Percentiles rank a stretch among this genome's conserved stretches.
These are phyloP conservation scores for Pantherophis alleghaniensis DNA, from an alignment of 2,797 vertebrate species.

Conservation along the genomic window DNA sequence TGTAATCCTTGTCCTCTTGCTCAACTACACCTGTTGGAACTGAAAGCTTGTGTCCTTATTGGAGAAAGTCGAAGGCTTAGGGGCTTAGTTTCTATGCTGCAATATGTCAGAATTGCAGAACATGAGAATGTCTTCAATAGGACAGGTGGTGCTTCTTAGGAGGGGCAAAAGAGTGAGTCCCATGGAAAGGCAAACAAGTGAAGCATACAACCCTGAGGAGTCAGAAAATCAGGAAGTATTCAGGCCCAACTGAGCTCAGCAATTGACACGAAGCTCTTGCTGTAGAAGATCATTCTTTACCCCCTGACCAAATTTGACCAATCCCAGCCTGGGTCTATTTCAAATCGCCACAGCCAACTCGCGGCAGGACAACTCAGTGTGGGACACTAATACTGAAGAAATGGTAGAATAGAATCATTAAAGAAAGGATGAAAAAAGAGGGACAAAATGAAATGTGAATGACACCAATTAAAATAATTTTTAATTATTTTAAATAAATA, in stretches of 20 bases:
- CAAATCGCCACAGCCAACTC: too few relatives aligned
- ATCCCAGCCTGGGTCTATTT: not conserved
- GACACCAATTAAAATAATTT: too few relatives aligned
- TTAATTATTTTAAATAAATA: too few relatives aligned
- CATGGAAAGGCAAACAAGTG: not conserved
- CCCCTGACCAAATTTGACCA: not conserved
- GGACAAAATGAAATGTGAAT: too few relatives aligned
- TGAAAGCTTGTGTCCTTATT: not conserved
- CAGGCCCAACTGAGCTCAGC: not conserved
- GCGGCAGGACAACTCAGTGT: too few relatives aligned
- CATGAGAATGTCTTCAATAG: not conserved
- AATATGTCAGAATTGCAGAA: not conserved
- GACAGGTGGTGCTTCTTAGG: not conserved
- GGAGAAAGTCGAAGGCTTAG: not conserved
- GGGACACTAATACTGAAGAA: too few relatives aligned
- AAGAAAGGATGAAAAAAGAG: too few relatives aligned
- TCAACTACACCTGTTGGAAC: not conserved
- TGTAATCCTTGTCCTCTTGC: not conserved
- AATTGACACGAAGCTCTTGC: not conserved
- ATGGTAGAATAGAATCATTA: too few relatives aligned
- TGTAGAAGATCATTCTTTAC: not conserved
- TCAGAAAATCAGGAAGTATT: not conserved
- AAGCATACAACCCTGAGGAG: not conserved
- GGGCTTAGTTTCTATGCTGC: not conserved
- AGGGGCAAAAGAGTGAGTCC: not conserved